phyloP scores from a whole-genome alignment of 2,888 invertebrate species.

The Thalpophila matura region DNA sequence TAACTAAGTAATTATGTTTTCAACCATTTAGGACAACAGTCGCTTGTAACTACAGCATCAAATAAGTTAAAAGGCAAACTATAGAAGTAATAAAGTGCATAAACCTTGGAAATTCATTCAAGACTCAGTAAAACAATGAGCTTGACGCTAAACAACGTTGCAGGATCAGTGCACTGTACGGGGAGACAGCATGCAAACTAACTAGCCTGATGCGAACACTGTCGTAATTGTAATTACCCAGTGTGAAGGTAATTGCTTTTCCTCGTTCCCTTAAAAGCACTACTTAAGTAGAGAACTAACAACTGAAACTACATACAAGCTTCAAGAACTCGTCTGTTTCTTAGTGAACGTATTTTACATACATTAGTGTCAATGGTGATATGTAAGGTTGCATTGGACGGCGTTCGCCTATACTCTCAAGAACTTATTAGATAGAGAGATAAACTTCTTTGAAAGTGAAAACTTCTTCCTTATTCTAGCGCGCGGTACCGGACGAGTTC shows the following conservation, averaged over 20 bases:
- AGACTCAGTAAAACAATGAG: conserved; percentile 33
- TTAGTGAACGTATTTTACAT: conserved; percentile 33
- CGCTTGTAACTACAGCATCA: background rate
- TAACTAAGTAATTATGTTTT: no score
- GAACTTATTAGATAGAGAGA: conserved; percentile 21
- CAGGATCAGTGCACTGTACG: conserved; percentile 41
- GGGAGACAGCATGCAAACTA: conserved; percentile 57
- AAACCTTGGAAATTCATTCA: conserved; percentile 32
- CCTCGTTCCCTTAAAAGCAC: conserved; percentile 69
- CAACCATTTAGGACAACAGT: background rate
- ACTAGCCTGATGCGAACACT: conserved; percentile 64
- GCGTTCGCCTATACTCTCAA: background rate
- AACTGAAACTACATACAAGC: conserved; percentile 49
- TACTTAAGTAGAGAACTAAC: conserved; percentile 67
- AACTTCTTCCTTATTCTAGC: conserved; percentile 35
- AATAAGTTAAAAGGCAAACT: conserved; percentile 17
- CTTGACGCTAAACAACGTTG: conserved; percentile 21
- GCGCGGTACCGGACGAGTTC: conserved; percentile 24
- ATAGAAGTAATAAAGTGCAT: conserved; percentile 31
- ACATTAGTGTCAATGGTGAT: conserved; percentile 2
- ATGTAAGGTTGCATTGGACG: conserved; percentile 14
- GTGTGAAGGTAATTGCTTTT: conserved; percentile 73
- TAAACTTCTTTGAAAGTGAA: conserved; percentile 47
- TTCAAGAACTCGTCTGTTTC: conserved; percentile 41
- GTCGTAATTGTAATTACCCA: conserved; percentile 73